Evolutionary conservation across 2,113 vertebrate genomes (phyloP).

Genomic region (Emydura subglobosa): DNA sequence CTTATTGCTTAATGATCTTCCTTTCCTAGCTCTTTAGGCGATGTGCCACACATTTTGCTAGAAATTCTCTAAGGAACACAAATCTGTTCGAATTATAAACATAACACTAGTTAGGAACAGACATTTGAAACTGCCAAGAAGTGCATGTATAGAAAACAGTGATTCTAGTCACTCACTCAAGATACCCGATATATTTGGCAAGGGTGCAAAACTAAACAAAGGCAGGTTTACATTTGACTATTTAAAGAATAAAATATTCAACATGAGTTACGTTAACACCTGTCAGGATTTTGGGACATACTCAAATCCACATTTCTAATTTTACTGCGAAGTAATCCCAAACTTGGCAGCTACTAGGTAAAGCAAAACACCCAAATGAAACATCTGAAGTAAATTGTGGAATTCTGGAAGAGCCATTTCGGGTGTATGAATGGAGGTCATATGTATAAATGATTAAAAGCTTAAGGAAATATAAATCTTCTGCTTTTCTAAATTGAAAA

Average conservation of each 20-base stretch:
- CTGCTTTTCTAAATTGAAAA: slow-evolving; percentile 72
- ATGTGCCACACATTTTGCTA: slow-evolving; percentile 32
- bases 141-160: slow-evolving; percentile 68
- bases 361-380: slow-evolving; percentile 64
- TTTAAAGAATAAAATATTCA: slow-evolving; percentile 75
- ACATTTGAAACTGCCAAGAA: slow-evolving; percentile 66
- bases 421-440: slow-evolving; percentile 69
- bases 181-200: slow-evolving; percentile 70
- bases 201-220: slow-evolving; percentile 70
- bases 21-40: slow-evolving; percentile 40
- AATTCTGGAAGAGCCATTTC: slow-evolving; percentile 62
- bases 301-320: slow-evolving; percentile 72
- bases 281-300: slow-evolving; percentile 62
- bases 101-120: slow-evolving; percentile 44
- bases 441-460: slow-evolving; percentile 72
- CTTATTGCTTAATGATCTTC: slow-evolving; percentile 21
- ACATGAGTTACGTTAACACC: slow-evolving; percentile 73
- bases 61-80: slow-evolving; percentile 42
- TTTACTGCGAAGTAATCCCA: slow-evolving; percentile 73
- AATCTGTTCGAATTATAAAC: slow-evolving; percentile 60
- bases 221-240: slow-evolving; percentile 71
- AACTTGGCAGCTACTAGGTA: slow-evolving; percentile 66
- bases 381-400: slow-evolving; percentile 72
- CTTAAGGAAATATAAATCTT: slow-evolving; percentile 69
- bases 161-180: slow-evolving; percentile 71